These are phyloP conservation scores for Cryptocephalus moraei DNA, from an alignment of 2,888 invertebrate species.

Conservation along the genomic window DNA sequence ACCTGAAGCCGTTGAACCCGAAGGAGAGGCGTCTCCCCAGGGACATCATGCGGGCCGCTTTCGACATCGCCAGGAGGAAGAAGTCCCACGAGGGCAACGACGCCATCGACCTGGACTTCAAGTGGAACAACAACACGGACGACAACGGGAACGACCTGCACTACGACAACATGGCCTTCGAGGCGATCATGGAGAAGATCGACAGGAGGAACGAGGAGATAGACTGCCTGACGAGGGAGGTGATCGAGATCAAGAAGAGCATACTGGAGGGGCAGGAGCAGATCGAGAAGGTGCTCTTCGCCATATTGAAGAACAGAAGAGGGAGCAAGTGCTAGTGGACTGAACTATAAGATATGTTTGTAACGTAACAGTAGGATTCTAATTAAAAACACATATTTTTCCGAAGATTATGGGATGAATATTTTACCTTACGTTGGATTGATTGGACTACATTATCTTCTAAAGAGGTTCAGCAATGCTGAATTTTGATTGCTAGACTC, in stretches of 20 bases:
- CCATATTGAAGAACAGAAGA: not conserved
- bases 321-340: not conserved
- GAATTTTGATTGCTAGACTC: too few relatives aligned
- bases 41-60: slow-evolving; percentile 69
- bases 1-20: slow-evolving; percentile 75
- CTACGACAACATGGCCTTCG: not conserved
- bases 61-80: slow-evolving; percentile 70
- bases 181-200: not conserved
- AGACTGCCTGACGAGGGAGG: not conserved
- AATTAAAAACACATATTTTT: too few relatives aligned
- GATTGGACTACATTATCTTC: too few relatives aligned
- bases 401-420: too few relatives aligned
- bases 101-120: not conserved
- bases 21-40: slow-evolving; percentile 70
- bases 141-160: not conserved
- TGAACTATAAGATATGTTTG: too few relatives aligned
- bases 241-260: not conserved
- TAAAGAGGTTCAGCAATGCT: too few relatives aligned
- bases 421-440: too few relatives aligned
- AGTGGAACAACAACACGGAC: not conserved
- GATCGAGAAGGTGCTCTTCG: not conserved
- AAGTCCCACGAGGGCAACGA: slow-evolving; percentile 44
- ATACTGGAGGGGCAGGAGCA: not conserved
- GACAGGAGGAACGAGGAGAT: not conserved
- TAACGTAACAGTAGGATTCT: too few relatives aligned